A percentile compares a stretch with the other conserved stretches of the same genome.
Evolutionary conservation across 2,888 invertebrate species (phyloP).

Genomic region (Eledona agricola): DNA sequence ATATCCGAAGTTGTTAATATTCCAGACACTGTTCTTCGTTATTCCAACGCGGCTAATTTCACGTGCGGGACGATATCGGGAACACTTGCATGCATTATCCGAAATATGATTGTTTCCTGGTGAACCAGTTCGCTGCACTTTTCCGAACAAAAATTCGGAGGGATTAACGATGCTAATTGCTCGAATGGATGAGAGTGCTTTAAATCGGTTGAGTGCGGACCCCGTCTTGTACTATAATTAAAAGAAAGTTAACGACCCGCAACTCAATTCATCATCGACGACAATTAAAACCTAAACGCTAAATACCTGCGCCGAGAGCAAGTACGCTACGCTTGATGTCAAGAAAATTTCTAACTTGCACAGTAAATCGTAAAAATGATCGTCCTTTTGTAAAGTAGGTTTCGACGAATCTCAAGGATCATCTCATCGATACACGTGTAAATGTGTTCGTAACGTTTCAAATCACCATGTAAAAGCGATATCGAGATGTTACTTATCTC

Average conservation of each 20-base stretch:
- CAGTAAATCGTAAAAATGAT: constrained; percentile 1
- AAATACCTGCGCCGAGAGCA: too few relatives aligned
- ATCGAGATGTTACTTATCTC: constrained; percentile 19
- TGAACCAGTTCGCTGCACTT: constrained; percentile 32
- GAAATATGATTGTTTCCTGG: constrained; percentile 29
- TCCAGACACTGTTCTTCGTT: constrained; percentile 18
- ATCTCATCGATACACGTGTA: constrained; percentile 20
- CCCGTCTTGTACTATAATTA: too few relatives aligned
- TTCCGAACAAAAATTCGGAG: constrained; percentile 15
- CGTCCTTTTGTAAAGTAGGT: neutral
- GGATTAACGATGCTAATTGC: constrained; percentile 19
- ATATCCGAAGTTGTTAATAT: constrained; percentile 18
- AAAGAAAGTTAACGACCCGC: too few relatives aligned
- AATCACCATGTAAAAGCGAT: constrained; percentile 12
- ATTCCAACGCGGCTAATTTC: constrained; percentile 5
- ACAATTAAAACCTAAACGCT: too few relatives aligned
- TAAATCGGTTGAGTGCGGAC: too few relatives aligned
- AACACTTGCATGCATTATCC: constrained; percentile 39
- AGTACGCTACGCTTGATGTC: too few relatives aligned
- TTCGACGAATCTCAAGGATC: constrained; percentile 3
- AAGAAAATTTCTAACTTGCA: constrained; percentile 8
- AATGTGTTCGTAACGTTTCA: constrained; percentile 8
- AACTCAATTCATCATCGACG: too few relatives aligned
- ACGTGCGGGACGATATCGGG: constrained; percentile 33
- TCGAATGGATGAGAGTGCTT: constrained; percentile 13